Conservation (phyloP, 2,888 invertebrate species). For the Brachyptera putata region DNA sequence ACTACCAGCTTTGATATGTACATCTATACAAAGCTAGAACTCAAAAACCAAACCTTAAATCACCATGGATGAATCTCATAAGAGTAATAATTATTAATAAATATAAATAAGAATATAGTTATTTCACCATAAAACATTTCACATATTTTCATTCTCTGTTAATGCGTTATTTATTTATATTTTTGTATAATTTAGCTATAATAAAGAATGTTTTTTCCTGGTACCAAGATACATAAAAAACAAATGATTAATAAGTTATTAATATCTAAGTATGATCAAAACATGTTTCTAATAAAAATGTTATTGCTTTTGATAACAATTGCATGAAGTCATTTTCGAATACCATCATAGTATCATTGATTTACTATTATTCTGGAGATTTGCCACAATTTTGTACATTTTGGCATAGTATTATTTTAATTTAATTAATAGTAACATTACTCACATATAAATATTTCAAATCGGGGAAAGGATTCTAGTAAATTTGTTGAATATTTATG, state of each 20-base stretch:
- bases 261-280: neutral
- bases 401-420: neutral
- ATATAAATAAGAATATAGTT: conserved; percentile 9
- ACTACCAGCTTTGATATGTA: conserved; percentile 29
- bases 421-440: no score
- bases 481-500: conserved; percentile 19
- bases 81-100: neutral
- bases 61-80: neutral
- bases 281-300: neutral
- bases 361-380: conserved; percentile 1
- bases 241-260: neutral
- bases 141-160: neutral
- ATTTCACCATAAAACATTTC: conserved; percentile 11
- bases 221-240: neutral
- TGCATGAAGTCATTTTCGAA: conserved; percentile 9
- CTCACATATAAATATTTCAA: conserved; percentile 17
- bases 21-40: conserved; percentile 27
- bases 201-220: no score
- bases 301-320: conserved; percentile 21
- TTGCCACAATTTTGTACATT: conserved; percentile 7
- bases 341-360: conserved; percentile 11
- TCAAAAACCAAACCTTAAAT: conserved; percentile 16
- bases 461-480: conserved; percentile 7
- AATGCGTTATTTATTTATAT: neutral
- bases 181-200: neutral